These are phyloP conservation scores for Aleadryas rufinucha DNA, from an alignment of 2,113 vertebrate genomes.

Conservation along the genomic window DNA sequence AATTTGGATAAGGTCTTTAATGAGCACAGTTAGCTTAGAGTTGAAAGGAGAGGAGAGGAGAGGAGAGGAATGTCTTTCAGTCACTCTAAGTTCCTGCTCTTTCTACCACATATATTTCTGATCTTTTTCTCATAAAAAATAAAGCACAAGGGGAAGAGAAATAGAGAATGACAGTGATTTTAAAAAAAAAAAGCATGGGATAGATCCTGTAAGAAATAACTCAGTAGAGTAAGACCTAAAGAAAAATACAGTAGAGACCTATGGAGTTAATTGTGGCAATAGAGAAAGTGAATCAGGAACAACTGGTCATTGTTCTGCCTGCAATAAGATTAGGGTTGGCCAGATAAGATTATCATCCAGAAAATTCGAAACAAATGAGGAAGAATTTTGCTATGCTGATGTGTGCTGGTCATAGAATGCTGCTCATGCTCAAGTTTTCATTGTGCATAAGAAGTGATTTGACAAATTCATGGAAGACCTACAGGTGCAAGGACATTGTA, in stretches of 20 bases:
- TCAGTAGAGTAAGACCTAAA: background rate
- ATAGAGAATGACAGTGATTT: background rate
- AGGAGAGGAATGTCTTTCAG: background rate
- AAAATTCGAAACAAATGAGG: background rate
- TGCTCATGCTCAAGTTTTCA: background rate
- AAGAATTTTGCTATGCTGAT: background rate
- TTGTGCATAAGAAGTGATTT: background rate
- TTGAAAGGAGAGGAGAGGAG: background rate
- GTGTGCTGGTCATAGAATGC: background rate
- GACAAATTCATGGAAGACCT: background rate
- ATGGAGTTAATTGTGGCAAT: background rate
- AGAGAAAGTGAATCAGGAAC: background rate
- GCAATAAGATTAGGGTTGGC: background rate
- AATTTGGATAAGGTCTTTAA: background rate
- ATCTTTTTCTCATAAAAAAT: background rate
- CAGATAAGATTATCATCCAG: background rate
- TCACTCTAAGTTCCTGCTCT: background rate
- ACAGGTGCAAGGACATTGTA: background rate
- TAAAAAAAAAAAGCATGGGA: background rate
- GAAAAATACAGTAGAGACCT: background rate
- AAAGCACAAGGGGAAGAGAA: background rate
- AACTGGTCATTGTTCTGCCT: background rate
- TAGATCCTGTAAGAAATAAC: background rate
- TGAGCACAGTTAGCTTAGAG: background rate
- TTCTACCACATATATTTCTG: background rate